Conservation (phyloP, 2,888 invertebrate genomes). For the Neelides folsomi region DNA sequence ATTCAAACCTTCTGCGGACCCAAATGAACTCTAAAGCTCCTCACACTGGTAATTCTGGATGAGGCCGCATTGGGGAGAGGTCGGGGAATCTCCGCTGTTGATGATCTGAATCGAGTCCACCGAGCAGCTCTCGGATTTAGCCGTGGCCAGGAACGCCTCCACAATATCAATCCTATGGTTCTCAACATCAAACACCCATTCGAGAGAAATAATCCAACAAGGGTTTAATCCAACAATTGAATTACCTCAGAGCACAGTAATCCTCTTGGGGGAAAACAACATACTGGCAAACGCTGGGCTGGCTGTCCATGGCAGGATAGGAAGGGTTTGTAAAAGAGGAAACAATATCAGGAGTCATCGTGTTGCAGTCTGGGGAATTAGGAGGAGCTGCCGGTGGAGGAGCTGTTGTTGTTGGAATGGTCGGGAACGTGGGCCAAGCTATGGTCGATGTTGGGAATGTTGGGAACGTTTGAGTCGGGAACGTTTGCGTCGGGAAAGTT, state of each 20-base stretch:
- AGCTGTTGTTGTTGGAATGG: background rate
- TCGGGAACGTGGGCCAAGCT: background rate
- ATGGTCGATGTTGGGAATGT: conserved; percentile 1
- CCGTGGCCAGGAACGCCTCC: conserved; percentile 21
- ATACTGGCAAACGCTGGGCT: conserved; percentile 19
- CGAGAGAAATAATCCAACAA: no score
- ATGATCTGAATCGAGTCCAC: conserved; percentile 23
- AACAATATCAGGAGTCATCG: conserved; percentile 8
- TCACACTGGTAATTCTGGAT: conserved; percentile 29
- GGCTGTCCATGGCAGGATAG: conserved; percentile 22
- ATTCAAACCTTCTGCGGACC: background rate
- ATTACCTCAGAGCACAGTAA: conserved; percentile 24
- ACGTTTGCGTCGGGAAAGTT: background rate
- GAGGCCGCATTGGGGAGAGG: conserved; percentile 25
- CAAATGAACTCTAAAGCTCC: conserved; percentile 1
- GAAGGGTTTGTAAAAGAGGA: conserved; percentile 23
- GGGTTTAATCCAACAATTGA: background rate
- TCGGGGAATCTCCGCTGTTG: conserved; percentile 19
- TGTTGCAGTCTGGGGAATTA: conserved; percentile 8
- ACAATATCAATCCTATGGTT: conserved; percentile 18
- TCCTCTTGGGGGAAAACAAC: conserved; percentile 18
- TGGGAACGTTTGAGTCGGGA: background rate
- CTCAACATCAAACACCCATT: background rate
- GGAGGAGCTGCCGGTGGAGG: background rate
- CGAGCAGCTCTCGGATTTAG: conserved; percentile 19